phyloP scores from a whole-genome alignment of 2,113 vertebrate species.

The Sclerurus mexicanus region DNA sequence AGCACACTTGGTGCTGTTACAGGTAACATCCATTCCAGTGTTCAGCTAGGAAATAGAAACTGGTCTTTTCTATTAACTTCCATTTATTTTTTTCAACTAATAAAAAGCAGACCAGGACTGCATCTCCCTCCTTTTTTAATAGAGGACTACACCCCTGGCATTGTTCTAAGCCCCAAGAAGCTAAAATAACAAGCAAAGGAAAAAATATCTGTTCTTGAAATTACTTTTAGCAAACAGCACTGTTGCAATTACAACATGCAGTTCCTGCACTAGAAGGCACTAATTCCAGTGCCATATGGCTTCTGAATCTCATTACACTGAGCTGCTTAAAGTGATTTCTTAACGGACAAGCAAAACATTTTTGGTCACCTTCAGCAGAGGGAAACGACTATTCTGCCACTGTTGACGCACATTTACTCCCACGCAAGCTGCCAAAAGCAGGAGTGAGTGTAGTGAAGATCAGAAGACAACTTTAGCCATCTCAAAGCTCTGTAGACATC shows the following conservation, averaged over 20 bases:
- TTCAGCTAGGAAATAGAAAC: not conserved
- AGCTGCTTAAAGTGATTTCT: conserved; percentile 59
- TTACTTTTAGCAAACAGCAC: not conserved
- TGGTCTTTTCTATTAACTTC: not conserved
- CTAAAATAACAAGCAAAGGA: not conserved
- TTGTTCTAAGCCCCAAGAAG: not conserved
- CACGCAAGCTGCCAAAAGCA: not conserved
- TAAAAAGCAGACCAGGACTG: not conserved
- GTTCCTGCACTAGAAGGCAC: not conserved
- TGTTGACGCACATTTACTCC: not conserved
- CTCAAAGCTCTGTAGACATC: not conserved
- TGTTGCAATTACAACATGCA: not conserved
- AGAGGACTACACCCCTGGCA: not conserved
- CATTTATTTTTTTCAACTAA: not conserved
- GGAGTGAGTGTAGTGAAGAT: not conserved
- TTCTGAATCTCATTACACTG: conserved; percentile 66
- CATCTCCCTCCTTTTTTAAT: not conserved
- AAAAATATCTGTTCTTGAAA: not conserved
- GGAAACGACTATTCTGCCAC: not conserved
- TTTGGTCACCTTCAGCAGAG: conserved; percentile 21
- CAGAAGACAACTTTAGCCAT: not conserved
- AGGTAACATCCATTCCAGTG: not conserved
- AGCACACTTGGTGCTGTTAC: not conserved
- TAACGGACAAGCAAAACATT: not conserved
- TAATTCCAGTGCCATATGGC: conserved; percentile 60